Evolutionary conservation across 2,113 vertebrate genomes (phyloP), one percentile per base, ranked within the genome.

Genomic region (Cephalopholis sonnerati): DNA sequence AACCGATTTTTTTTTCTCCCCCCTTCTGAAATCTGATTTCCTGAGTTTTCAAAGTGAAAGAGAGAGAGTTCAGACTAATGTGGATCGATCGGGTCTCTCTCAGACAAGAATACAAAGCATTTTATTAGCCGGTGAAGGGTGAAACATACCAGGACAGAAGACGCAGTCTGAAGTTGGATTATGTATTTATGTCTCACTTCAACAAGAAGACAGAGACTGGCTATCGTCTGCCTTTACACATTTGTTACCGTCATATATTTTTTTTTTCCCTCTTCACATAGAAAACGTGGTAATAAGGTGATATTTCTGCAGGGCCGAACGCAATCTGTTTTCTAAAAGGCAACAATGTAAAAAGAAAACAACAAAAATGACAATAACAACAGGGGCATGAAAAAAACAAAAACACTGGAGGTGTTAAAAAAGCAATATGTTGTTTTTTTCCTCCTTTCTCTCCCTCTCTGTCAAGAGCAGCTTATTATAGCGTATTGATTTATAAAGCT

Each of bases 71-170:
- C 90, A 92, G 93, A 91, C 94, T 94, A 95, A 95, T 94, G 94
- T 90, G 83, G 95, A 96, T 96, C 93, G 95, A 95, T 96, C 75
- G 93, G 93, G 94, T 96, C 95, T 97, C 96, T 96, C 96, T 96
- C 96, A 96, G 96, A 96, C 96, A 96, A 91, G 94, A 96, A 95
- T 95, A 94, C 94, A 95, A 95, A 96, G 92, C 91, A 85, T 96
- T 96, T 97, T 97, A 97, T 98, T 97, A 98, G 96, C 96, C 93
- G 94, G 94, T 94, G 96, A 97, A 92, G 90, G 89, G 86, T 89
- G 91, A 89, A 93, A 88, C 87, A 86, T 82, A 77, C 87, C 86
- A 78, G 89, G 82, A 91, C 81, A 79, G 76, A 79, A 89, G 88
- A 80, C 78, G 53, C 62, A 54, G 64, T 82, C 77, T 85, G 77